Base-by-base conservation (phyloP, 2,888 invertebrate species). In the Sepioteuthis lessoniana region DNA sequence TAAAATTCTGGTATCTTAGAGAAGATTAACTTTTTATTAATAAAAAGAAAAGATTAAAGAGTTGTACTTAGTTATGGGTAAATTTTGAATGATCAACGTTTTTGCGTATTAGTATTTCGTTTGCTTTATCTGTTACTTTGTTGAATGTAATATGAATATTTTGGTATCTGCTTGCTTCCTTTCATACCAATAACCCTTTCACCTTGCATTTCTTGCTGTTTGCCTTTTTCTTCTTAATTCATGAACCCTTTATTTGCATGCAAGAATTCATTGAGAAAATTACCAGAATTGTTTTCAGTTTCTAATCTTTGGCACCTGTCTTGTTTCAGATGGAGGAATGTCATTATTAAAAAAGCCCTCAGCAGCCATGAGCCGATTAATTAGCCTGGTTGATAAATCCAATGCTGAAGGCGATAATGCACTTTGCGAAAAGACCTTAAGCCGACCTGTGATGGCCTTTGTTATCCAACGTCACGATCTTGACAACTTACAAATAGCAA, bases 281-380 rank as follows among this genome's bases (percentile, higher is more conserved):
- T 8, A n/a, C n/a, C 76, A n/a, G 16, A 76, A 76, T 76, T 76
- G n/a, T 76, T 1, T n/a, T n/a, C 16, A 16, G n/a, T 16, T 13
- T 1, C n/a, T 76, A 16, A 76, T 31, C 28, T n/a, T 92, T 21
- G 19, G 2, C 28, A 46, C 38, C 46, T 60, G 13, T 50, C 37
- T 38, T 37, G 31, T 94, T 94, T n/a, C 95, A 98, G 98, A 98
- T 95, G 98, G 98, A 28, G 98, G 98, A 13, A 98, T 98, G 35
- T 98, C 98, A 0, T 97, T 99, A 19, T 97, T 99, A 0, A 98
- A 99, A 94, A 98, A 99, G 97, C 99, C 99, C 3, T 99, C 99
- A 91, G 98, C 98, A 42, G 98, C 98, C 46, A 98, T 99, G 90
- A 98, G 98, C 94, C 98, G 98, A 95, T 97, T 99, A 95, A 95